Evolutionary conservation across 2,113 vertebrate species (phyloP).

Genomic region (Pica pica): DNA sequence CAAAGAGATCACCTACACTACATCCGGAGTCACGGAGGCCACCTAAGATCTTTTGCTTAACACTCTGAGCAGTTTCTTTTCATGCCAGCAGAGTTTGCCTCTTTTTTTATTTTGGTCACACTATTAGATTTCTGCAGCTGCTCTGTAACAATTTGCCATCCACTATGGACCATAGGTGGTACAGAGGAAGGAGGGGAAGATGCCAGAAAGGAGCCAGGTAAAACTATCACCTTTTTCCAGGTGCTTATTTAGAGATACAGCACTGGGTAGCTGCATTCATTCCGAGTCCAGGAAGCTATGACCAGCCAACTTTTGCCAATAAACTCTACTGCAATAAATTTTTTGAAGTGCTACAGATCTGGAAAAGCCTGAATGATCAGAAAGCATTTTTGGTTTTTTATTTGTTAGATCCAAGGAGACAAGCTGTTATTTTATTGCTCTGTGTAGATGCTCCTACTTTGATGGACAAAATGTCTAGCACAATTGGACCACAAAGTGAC

Average conservation of each 20-base stretch:
- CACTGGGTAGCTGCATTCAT: neutral
- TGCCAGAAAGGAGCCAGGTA: neutral
- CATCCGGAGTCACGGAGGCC: neutral
- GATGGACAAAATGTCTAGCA: constrained; percentile 60
- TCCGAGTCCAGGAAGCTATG: neutral
- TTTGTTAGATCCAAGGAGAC: constrained; percentile 40
- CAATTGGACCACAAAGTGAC: constrained; percentile 58
- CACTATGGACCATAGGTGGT: neutral
- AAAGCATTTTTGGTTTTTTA: neutral
- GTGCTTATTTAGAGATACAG: neutral
- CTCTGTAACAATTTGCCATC: neutral
- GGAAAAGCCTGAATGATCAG: neutral
- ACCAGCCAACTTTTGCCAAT: neutral
- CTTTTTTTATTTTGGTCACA: neutral
- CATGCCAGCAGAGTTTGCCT: neutral
- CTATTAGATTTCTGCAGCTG: neutral
- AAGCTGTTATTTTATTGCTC: constrained; percentile 41
- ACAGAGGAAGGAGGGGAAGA: neutral
- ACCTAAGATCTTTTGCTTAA: neutral
- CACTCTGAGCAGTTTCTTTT: neutral
- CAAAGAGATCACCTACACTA: neutral
- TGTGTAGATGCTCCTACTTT: constrained; percentile 38
- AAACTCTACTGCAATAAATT: neutral
- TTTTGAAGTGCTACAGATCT: neutral
- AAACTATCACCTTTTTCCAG: neutral